A percentile compares a stretch with the other conserved stretches of the same genome.
phyloP scores from a whole-genome alignment of 2,888 invertebrate species.

The Smittia sp. region DNA sequence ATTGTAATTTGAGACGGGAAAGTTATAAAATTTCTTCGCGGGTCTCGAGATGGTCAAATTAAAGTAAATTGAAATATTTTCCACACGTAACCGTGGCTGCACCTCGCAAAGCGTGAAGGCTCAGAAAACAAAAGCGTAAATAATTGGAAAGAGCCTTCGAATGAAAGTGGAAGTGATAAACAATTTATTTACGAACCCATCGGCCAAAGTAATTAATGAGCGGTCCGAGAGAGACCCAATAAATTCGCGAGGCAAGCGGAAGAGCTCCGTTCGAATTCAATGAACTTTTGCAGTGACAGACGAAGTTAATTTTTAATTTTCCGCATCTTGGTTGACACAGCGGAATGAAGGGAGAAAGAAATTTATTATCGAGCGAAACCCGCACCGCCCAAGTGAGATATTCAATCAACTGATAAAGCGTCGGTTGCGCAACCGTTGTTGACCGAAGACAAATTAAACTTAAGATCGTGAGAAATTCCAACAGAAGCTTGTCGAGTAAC shows the following conservation, averaged over 20 bases:
- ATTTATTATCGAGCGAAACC: neutral
- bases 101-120: neutral
- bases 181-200: constrained; percentile 2
- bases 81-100: neutral
- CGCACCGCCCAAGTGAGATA: neutral
- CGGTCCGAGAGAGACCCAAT: neutral
- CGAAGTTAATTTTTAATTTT: constrained; percentile 4
- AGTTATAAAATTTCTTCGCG: constrained; percentile 18
- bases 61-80: constrained; percentile 21
- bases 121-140: neutral
- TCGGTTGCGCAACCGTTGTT: too few species aligned
- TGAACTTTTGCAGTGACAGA: constrained; percentile 9
- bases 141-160: neutral
- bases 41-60: neutral
- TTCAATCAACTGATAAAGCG: constrained; percentile 1
- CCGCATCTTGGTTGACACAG: neutral
- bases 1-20: neutral
- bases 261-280: constrained; percentile 8
- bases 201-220: constrained; percentile 2
- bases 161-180: constrained; percentile 28
- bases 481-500: too few species aligned
- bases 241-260: neutral
- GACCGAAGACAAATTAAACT: too few species aligned
- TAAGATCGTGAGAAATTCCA: too few species aligned
- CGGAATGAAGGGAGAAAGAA: constrained; percentile 10